Evolutionary conservation across 2,888 invertebrate genomes (phyloP).

Genomic region (Parascotia fuliginaria): DNA sequence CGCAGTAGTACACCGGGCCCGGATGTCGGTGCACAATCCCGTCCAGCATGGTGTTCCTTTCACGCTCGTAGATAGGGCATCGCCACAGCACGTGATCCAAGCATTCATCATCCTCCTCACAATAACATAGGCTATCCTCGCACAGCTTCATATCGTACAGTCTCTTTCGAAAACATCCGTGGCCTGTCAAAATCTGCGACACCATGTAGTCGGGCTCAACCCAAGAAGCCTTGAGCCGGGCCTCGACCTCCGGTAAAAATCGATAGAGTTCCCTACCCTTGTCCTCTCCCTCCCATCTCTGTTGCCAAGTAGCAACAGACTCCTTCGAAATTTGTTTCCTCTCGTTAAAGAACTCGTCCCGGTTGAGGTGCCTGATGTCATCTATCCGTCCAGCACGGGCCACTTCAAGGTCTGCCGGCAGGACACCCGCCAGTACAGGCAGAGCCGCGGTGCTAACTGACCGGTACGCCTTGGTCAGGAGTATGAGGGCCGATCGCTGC

Average conservation of each 20-base stretch:
- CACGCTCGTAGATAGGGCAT: conserved; percentile 4
- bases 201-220: conserved; percentile 35
- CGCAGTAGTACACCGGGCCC: conserved; percentile 3
- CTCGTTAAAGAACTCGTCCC: background rate
- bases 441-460: conserved; percentile 15
- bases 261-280: conserved; percentile 29
- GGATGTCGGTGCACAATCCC: background rate
- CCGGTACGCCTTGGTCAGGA: conserved; percentile 25
- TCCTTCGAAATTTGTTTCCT: background rate
- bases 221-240: conserved; percentile 21
- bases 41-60: background rate
- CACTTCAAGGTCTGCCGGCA: conserved; percentile 31
- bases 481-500: conserved; percentile 1
- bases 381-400: conserved; percentile 12
- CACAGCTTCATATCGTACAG: conserved; percentile 21
- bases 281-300: conserved; percentile 19
- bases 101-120: conserved; percentile 6
- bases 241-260: conserved; percentile 40
- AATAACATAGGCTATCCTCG: conserved; percentile 10
- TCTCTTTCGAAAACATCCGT: conserved; percentile 33
- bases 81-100: conserved; percentile 10
- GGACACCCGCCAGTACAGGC: conserved; percentile 18
- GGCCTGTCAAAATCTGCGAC: conserved; percentile 35
- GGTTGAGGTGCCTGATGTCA: background rate
- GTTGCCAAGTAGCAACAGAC: conserved; percentile 24